Evolutionary conservation across 2,113 vertebrate species (phyloP).

Genomic region (Chauna torquata): DNA sequence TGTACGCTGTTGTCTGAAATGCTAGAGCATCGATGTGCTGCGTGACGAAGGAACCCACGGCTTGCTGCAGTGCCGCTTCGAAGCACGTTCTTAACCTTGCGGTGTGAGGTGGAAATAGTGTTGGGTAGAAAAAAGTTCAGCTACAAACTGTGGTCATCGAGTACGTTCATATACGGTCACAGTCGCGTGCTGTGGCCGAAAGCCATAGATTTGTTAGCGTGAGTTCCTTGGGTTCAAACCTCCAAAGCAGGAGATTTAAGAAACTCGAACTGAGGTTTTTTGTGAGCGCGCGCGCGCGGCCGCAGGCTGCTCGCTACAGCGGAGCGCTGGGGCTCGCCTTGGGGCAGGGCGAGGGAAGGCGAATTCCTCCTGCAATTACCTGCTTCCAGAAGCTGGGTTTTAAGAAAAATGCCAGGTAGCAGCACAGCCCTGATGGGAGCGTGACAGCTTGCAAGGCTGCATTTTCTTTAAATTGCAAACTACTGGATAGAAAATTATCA

Average conservation of each 20-base stretch:
- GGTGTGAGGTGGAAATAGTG: neutral
- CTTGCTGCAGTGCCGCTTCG: neutral
- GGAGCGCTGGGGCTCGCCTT: neutral
- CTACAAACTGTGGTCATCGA: neutral
- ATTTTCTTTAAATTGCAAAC: neutral
- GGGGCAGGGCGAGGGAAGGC: accelerated
- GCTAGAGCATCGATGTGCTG: accelerated
- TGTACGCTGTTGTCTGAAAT: accelerated
- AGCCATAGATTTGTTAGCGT: accelerated
- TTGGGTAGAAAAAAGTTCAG: neutral
- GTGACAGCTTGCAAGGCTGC: neutral
- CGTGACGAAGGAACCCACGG: accelerated
- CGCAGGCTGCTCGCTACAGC: neutral
- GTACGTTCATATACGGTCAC: accelerated
- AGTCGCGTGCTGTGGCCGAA: accelerated
- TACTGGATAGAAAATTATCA: neutral
- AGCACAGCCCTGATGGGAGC: accelerated
- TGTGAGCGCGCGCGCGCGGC: accelerated
- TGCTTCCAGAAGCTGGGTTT: neutral
- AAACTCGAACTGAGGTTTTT: neutral
- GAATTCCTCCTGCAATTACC: neutral
- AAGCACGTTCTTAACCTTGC: neutral
- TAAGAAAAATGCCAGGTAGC: neutral
- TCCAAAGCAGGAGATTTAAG: neutral
- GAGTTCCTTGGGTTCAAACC: neutral